Evolutionary conservation across 2,888 invertebrate genomes (phyloP), one percentile per base, ranked within the genome.

Genomic region (Chelonus formosanus): DNA sequence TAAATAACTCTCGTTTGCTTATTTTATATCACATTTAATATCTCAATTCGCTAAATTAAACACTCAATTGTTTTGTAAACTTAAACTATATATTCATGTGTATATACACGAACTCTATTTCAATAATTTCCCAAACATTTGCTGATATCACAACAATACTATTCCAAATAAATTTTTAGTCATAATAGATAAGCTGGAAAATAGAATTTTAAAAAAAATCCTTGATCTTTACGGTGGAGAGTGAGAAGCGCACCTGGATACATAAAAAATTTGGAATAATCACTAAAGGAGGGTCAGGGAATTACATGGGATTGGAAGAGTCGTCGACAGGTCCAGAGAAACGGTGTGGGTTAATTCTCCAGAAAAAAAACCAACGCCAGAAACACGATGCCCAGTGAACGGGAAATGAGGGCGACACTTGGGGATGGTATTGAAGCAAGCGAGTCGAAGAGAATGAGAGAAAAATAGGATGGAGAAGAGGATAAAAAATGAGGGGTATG

Each of bases 191-290:
- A 60, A 50, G 50, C 31, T 3, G 4, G 34, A 57, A 10, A 7
- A 34, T n/a, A n/a, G n/a, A n/a, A n/a, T n/a, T n/a, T n/a, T n/a
- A 58, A 58, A 47, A 58, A 58, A 56, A n/a, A 10, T 50, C 31
- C 31, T 20, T 1, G 20, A 20, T 20, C 20, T 20, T 1, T 20
- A 20, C 2, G 20, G 20, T 20, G 2, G 20, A 20, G 20, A 20
- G 20, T 20, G 20, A 20, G 20, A 40, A 32, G 52, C 8, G n/a
- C 20, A 60, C 52, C 52, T 52, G 60, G 50, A 48, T 20, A 52
- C 50, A 60, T 47, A 40, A 59, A 70, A 69, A 70, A 69, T 65
- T 68, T 63, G 59, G 48, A 67, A 68, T 69, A 71, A 71, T 70
- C 62, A 68, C 65, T 34, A 55, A 32, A 20, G 20, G 58, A 54